phyloP scores from a whole-genome alignment of 2,113 vertebrate genomes.

The Xyliphius kryptos region DNA sequence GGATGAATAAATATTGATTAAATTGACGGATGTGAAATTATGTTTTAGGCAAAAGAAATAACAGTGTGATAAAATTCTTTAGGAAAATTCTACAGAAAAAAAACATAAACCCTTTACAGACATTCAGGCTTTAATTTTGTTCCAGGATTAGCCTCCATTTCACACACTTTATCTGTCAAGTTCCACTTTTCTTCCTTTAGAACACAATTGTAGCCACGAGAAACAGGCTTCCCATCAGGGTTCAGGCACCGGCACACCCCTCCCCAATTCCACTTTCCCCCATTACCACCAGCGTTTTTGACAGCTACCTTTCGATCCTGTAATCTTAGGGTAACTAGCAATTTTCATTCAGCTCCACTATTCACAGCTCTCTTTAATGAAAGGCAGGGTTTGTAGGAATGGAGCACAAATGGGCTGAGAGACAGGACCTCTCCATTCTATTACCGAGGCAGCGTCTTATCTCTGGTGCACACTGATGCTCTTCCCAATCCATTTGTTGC shows the following conservation, averaged over 20 bases:
- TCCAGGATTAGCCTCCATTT: too few relatives aligned
- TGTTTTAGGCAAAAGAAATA: too few relatives aligned
- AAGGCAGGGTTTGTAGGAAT: constrained; percentile 42
- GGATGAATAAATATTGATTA: too few relatives aligned
- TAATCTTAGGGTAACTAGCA: constrained; percentile 68
- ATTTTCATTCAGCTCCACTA: constrained; percentile 42
- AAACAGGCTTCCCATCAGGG: constrained; percentile 24
- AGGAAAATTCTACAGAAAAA: too few relatives aligned
- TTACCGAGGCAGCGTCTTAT: constrained; percentile 41
- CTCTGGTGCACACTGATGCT: constrained; percentile 34
- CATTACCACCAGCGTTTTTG: constrained; percentile 55
- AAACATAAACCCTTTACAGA: too few relatives aligned
- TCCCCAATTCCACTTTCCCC: constrained; percentile 20
- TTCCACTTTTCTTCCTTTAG: too few relatives aligned
- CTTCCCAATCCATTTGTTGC: constrained; percentile 42
- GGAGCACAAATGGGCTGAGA: constrained; percentile 37
- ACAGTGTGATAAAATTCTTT: too few relatives aligned
- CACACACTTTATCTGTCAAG: too few relatives aligned
- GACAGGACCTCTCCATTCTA: constrained; percentile 41
- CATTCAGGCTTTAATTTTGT: too few relatives aligned
- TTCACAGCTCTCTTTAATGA: constrained; percentile 43
- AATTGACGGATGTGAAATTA: too few relatives aligned
- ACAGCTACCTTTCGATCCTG: constrained; percentile 92
- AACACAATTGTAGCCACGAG: constrained; percentile 9
- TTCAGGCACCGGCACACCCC: not conserved